Conservation (phyloP, 2,113 vertebrate genomes). For the Neodontobutis hainanensis region DNA sequence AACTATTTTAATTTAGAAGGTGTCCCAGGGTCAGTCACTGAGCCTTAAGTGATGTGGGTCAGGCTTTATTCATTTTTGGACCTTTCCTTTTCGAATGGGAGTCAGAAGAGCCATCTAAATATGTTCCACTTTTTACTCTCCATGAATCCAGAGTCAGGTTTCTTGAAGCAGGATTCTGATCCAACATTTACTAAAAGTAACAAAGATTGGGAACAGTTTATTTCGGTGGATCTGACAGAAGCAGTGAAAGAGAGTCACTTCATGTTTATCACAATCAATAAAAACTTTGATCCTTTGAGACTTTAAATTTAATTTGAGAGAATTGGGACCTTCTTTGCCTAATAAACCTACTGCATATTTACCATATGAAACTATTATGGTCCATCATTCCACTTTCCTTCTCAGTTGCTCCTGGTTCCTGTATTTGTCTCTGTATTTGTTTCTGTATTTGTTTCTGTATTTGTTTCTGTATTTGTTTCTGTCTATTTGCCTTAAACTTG, state of each 20-base stretch:
- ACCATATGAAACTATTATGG: not conserved
- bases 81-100: no score
- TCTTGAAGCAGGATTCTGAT: not conserved
- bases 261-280: not conserved
- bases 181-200: not conserved
- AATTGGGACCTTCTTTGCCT: not conserved
- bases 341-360: not conserved
- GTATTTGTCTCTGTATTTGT: no score
- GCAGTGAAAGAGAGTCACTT: not conserved
- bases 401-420: no score
- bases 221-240: not conserved
- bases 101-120: no score
- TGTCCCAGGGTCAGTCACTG: no score
- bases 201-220: constrained; percentile 2
- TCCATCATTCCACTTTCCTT: not conserved
- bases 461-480: not conserved
- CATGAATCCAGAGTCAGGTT: not conserved
- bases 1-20: no score
- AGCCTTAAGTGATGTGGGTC: no score
- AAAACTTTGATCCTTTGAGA: not conserved
- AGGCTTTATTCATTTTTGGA: no score
- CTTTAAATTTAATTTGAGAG: not conserved
- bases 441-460: no score
- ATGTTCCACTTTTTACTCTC: not conserved
- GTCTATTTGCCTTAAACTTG: constrained; percentile 3